These are phyloP conservation scores for Xenus cinereus DNA, from an alignment of 2,113 vertebrate genomes.

Conservation along the genomic window DNA sequence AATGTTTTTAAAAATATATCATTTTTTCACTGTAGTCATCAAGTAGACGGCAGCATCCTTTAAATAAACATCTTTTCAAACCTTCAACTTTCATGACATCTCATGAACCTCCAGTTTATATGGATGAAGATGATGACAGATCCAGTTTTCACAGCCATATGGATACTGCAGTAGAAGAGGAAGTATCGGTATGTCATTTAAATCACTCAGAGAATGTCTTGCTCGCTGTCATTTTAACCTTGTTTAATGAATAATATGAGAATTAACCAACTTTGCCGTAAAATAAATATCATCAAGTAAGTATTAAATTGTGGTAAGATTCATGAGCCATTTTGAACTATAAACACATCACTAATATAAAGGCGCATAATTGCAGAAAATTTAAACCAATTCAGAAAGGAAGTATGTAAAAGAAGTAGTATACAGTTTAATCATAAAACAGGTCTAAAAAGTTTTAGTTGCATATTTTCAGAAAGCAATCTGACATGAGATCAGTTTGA, in stretches of 20 bases:
- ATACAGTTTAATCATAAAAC: background rate
- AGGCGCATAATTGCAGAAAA: background rate
- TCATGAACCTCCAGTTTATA: constrained; percentile 96
- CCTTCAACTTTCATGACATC: constrained; percentile 98
- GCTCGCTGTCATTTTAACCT: background rate
- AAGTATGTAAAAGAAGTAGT: background rate
- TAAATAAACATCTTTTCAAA: constrained; percentile 98
- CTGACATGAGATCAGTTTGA: background rate
- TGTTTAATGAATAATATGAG: background rate
- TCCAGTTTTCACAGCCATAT: constrained; percentile 84
- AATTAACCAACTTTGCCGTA: background rate
- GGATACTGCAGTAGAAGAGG: constrained; percentile 85
- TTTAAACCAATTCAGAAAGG: background rate
- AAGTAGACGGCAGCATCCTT: constrained; percentile 93
- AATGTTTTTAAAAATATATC: constrained; percentile 31
- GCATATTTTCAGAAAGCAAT: background rate
- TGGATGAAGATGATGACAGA: constrained; percentile 97
- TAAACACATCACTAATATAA: background rate
- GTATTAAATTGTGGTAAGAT: background rate
- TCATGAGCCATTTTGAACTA: background rate
- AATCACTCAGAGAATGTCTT: background rate
- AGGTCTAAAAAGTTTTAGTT: background rate
- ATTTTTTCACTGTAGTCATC: constrained; percentile 81
- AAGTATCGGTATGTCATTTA: constrained; percentile 78
- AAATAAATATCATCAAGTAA: background rate